Evolutionary conservation across 2,888 invertebrate genomes (phyloP), one percentile per base, ranked within the genome.

Genomic region (Branchipolynoe longqiensis): DNA sequence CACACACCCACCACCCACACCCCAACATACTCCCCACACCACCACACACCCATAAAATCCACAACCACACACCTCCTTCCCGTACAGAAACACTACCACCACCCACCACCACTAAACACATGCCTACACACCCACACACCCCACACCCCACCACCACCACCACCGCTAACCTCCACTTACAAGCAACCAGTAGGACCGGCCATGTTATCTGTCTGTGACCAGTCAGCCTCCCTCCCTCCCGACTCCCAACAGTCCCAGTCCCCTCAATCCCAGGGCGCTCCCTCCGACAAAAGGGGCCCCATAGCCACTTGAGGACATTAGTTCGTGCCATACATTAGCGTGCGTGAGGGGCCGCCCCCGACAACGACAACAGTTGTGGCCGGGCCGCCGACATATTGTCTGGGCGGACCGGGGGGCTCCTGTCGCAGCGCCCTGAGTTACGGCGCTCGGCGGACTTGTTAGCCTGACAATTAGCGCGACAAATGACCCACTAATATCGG

Each of bases 401-500:
- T 78, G 78, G 78, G 41, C 25, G n/a, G 12, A 6, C 48, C 2
- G 48, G 54, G 78, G 78, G 8, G 48, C 3, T 25, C 78, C 48
- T 41, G 41, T 48, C 31, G 25, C 31, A 48, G 25, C 14, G 28
- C 3, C 22, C 25, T 78, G 78, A 78, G 78, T 78, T 78, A 78
- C 78, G 48, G 54, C 31, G 78, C 78, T 78, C 41, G 25, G 2
- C 28, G 78, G 78, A 41, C 78, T 54, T 78, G 78, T 78, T 78
- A 78, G 78, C 12, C 54, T 78, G 78, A 78, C 78, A 78, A 78
- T 78, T 78, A 78, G 78, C 48, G 78, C 78, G 78, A 78, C 78
- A 78, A 78, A 78, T 78, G 78, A 78, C 78, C 78, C 78, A 78
- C 78, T 78, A 78, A 78, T 78, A 78, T 78, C 78, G 31, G 78